Base-by-base conservation (phyloP, 37 sponge, comb jelly and placozoan species). In the Ephydatia muelleri region DNA sequence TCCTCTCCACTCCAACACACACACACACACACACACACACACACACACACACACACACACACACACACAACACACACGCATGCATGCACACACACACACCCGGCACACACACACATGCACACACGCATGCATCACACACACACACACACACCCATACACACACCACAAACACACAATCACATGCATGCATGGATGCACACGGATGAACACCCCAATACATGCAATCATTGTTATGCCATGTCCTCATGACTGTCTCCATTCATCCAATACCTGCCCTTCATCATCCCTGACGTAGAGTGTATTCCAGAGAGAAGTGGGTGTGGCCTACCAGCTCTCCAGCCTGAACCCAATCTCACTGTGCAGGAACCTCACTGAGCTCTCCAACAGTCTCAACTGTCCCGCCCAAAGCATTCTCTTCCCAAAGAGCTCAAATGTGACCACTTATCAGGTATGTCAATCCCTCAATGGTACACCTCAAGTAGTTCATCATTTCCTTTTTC, bases 341-440 rank as follows among this genome's bases (percentile, higher is more conserved):
- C 25, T 75, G 2, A 2, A 30, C 0, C 79, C 83, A 0, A 67
- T 83, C 68, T 80, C 87, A 0, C 47, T 91, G 65, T 86, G 90
- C 67, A 82, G 76, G 5, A 85, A 72, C 33, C 77, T 28, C 2
- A 85, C 85, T 19, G 76, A 80, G 5, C 90, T 90, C 2, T 22
- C 49, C 29, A 69, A 22, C n/a, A 14, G 31, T 28, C 70, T 83
- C 30, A 48, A 72, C 80, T 86, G 86, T 70, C 76, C 73, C 27
- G 12, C 27, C 9, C 66, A 28, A 4, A 82, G 40, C 21, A 84
- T 80, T 32, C 6, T 90, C 38, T 70, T 78, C 47, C 90, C 85
- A 3, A 31, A 65, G 70, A 76, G 83, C 78, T 35, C 73, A 35
- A 72, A 32, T 14, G 16, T 72, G 11, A 72, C 16, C 38, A 71